phyloP scores from a whole-genome alignment of 92 coral and sea anemone species.

The Scolanthus callimorphus region DNA sequence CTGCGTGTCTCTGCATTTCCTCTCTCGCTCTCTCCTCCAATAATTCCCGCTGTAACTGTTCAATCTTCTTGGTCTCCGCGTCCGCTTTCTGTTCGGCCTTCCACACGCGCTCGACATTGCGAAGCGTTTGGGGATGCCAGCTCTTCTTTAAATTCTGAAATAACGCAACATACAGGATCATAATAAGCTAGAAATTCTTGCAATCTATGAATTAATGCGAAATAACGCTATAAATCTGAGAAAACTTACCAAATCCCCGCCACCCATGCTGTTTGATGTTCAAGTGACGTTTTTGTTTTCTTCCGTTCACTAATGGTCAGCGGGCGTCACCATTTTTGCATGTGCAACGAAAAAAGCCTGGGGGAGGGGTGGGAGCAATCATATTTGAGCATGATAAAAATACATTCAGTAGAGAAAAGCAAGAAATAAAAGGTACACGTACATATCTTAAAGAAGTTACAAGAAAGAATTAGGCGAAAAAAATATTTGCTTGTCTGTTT shows the following conservation, averaged over 20 bases:
- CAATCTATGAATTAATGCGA: not conserved
- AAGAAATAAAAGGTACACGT: too few species aligned
- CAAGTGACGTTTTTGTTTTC: not conserved
- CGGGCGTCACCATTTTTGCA: not conserved
- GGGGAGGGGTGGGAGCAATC: constrained; percentile 1
- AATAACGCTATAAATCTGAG: not conserved
- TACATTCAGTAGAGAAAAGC: too few species aligned
- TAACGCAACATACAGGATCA: constrained; percentile 7
- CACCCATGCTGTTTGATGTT: constrained; percentile 68
- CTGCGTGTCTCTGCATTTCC: constrained; percentile 95
- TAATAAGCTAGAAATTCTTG: not conserved
- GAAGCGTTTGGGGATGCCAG: constrained; percentile 99
- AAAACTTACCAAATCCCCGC: constrained; percentile 95
- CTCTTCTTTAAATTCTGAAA: constrained; percentile 96
- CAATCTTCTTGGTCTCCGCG: constrained; percentile 96
- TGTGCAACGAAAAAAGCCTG: not conserved
- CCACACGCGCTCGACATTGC: constrained; percentile 99
- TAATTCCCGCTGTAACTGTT: constrained; percentile 86
- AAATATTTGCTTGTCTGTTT: too few species aligned
- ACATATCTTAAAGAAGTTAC: too few species aligned
- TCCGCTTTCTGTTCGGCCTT: constrained; percentile 99
- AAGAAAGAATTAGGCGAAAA: too few species aligned
- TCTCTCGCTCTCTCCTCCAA: constrained; percentile 95
- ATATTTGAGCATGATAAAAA: not conserved
- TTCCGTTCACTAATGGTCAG: not conserved